Conservation (phyloP, 2,888 invertebrate genomes). For the Nysson spinosus region DNA sequence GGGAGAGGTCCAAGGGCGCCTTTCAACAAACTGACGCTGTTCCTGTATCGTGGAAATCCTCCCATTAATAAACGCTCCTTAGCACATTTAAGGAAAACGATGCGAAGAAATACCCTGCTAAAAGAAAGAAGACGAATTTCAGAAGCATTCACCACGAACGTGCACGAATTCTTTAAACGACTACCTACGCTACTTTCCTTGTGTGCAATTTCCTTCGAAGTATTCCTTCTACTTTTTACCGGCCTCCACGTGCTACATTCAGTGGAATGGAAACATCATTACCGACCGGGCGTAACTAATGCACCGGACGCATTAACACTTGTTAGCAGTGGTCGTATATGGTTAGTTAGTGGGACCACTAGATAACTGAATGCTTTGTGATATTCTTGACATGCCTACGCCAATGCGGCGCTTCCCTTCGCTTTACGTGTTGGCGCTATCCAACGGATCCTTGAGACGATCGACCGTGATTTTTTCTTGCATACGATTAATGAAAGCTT, state of each 20-base stretch:
- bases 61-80: too few relatives aligned
- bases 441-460: conserved; percentile 38
- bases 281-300: conserved; percentile 55
- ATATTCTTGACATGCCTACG: conserved; percentile 19
- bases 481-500: conserved; percentile 47
- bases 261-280: conserved; percentile 63
- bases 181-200: too few relatives aligned
- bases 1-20: conserved; percentile 43
- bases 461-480: conserved; percentile 36
- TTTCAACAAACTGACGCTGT: conserved; percentile 26
- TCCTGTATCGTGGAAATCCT: conserved; percentile 35
- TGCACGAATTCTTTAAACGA: too few relatives aligned
- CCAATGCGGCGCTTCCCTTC: conserved; percentile 47
- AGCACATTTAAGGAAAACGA: too few relatives aligned
- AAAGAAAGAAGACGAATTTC: too few relatives aligned
- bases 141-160: too few relatives aligned
- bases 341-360: not conserved
- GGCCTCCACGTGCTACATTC: conserved; percentile 45
- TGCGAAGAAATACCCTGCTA: too few relatives aligned
- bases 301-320: conserved; percentile 55
- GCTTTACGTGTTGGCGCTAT: conserved; percentile 15
- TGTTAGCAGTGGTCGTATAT: conserved; percentile 42
- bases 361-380: too few relatives aligned
- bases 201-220: too few relatives aligned
- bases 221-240: conserved; percentile 10